These are phyloP conservation scores for Cebus imitator DNA, from an alignment of 2,113 vertebrate species.

Conservation along the genomic window DNA sequence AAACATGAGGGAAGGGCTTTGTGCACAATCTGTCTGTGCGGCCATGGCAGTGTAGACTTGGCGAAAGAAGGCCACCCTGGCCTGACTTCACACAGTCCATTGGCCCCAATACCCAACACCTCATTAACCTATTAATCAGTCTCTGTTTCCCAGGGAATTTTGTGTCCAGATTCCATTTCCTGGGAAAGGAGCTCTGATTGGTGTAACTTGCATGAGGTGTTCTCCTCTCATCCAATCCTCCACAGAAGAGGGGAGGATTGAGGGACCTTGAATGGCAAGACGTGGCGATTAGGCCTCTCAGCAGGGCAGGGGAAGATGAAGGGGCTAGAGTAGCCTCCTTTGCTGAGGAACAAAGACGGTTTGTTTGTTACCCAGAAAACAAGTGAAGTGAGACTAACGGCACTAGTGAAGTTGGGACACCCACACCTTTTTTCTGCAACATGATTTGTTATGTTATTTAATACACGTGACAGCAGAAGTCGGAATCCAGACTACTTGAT, in stretches of 20 bases:
- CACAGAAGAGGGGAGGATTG: neutral
- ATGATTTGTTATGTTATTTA: neutral
- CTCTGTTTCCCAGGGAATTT: neutral
- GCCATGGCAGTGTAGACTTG: too few relatives aligned
- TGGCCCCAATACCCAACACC: neutral
- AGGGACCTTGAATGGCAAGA: neutral
- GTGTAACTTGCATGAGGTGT: neutral
- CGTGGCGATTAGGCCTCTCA: neutral
- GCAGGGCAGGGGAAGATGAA: neutral
- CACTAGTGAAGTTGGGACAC: neutral
- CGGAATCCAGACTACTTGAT: neutral
- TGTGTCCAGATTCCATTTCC: neutral
- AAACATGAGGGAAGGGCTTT: neutral
- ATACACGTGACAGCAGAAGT: neutral
- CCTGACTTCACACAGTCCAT: neutral
- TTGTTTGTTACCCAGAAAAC: neutral
- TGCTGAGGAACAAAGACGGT: neutral
- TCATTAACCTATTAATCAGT: neutral
- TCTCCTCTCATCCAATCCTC: neutral
- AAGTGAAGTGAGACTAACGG: neutral
- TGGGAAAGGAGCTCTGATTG: neutral
- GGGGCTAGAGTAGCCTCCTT: neutral
- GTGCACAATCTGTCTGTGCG: neutral
- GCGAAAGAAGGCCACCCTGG: neutral
- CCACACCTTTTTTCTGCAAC: neutral